Base-by-base conservation (phyloP, 1,140 invertebrate genomes). In the Pseudoatta argentina region DNA sequence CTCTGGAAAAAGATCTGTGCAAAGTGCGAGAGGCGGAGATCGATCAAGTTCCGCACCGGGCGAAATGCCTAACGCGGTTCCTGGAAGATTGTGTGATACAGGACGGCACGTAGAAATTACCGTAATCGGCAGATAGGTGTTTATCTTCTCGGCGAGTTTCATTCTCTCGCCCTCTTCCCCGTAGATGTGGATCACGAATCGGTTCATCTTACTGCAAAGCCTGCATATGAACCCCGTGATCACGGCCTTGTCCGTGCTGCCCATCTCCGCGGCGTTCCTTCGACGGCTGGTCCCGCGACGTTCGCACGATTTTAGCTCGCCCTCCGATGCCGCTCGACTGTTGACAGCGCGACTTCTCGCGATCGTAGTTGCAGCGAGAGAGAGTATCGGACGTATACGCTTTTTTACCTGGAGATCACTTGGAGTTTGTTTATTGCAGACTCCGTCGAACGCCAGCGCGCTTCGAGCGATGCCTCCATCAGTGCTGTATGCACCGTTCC, bases 171-270 rank as follows among this genome's bases (percentile, higher is more conserved):
- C 97, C 95, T 97, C 97, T 92, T 97, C 97, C 7, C 97, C 97
- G 94, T 97, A 97, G 92, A 97, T 97, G 93, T 97, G 97, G 88
- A 97, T 96, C 72, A 97, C 97, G 91, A 97, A 97, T 93, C 96
- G 96, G 93, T 97, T 97, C 97, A 97, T 97, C 96, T 97, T 97
- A 66, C 97, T 97, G 95, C 97, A 97, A 51, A 97, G 96, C 93
- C 97, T 96, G 95, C 97, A 97, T 92, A 97, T 97, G 95, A 97
- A 97, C 88, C 97, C 97, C 44, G 97, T 97, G 88, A 97, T 96
- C 90, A 97, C 96, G 81, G 96, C 97, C 95, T 96, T 97, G 91
- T 97, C 97, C 86, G 97, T 96, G 91, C 97, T 97, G 72, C 97
- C 97, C 97, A 97, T 97, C 91, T 93, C 94, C 6, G 5, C 69